Evolutionary conservation across 1,140 invertebrate genomes (phyloP).

Genomic region (Nasonia longicornis): DNA sequence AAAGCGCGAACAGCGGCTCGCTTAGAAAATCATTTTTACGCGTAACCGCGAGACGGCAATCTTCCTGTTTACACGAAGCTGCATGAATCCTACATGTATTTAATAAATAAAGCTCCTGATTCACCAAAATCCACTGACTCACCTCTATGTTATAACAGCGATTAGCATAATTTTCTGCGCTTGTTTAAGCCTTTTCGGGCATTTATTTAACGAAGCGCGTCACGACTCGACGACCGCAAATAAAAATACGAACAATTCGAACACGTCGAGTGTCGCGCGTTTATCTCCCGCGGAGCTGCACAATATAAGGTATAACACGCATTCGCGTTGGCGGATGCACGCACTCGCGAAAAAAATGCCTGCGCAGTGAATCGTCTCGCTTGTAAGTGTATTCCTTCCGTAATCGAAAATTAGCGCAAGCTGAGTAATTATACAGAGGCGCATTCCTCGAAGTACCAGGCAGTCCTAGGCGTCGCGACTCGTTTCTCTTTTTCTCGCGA

Average conservation of each 20-base stretch:
- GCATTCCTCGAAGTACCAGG: neutral
- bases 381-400: neutral
- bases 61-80: constrained; percentile 11
- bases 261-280: neutral
- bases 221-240: neutral
- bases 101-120: neutral
- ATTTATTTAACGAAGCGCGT: neutral
- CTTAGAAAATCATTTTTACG: neutral
- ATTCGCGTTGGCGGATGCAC: neutral
- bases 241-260: neutral
- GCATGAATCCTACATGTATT: constrained; percentile 1
- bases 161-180: too few relatives aligned
- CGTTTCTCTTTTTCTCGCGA: neutral
- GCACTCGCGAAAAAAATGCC: constrained; percentile 26
- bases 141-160: neutral
- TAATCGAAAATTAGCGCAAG: constrained; percentile 12
- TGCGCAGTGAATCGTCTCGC: constrained; percentile 10
- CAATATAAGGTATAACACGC: neutral
- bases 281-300: neutral
- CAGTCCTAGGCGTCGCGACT: constrained; percentile 1
- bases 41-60: neutral
- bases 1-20: too few relatives aligned
- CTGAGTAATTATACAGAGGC: neutral
- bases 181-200: too few relatives aligned
- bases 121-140: neutral